These are phyloP conservation scores for Melanerpes aurifrons DNA, from an alignment of 2,113 vertebrate species.

Conservation along the genomic window DNA sequence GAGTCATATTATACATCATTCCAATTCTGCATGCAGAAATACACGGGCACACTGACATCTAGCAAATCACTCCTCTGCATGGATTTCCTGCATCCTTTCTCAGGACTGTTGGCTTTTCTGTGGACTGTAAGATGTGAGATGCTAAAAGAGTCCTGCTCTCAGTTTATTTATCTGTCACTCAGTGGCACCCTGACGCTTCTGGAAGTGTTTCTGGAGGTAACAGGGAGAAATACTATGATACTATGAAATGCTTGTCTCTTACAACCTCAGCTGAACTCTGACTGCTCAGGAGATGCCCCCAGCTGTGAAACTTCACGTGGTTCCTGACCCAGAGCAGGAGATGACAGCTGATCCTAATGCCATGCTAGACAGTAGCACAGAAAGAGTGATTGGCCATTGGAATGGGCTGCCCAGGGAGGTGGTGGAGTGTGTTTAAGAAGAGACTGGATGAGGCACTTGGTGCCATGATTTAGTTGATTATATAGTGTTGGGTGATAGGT, in stretches of 20 bases:
- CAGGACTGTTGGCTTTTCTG: no score
- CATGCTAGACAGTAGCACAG: background rate
- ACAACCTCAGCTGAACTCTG: background rate
- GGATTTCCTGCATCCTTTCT: background rate
- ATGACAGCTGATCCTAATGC: background rate
- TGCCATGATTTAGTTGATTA: no score
- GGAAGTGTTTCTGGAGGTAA: background rate
- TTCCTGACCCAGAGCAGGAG: fast-evolving
- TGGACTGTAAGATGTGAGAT: background rate
- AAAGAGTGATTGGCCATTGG: no score
- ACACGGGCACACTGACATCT: background rate
- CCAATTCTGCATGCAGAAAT: background rate
- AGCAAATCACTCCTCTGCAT: background rate
- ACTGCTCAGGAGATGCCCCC: background rate
- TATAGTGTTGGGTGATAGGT: no score
- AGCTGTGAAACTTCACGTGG: background rate
- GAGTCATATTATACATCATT: background rate
- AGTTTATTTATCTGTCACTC: background rate
- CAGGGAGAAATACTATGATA: background rate
- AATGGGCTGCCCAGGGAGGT: no score
- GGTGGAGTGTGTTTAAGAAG: no score
- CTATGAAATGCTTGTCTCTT: background rate
- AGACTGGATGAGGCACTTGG: no score
- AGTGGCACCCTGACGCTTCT: background rate
- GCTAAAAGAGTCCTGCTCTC: background rate